Percentiles rank a stretch among this genome's conserved stretches.
Conservation (phyloP, 2,113 vertebrate genomes). For the Eudyptes chrysolophus region DNA sequence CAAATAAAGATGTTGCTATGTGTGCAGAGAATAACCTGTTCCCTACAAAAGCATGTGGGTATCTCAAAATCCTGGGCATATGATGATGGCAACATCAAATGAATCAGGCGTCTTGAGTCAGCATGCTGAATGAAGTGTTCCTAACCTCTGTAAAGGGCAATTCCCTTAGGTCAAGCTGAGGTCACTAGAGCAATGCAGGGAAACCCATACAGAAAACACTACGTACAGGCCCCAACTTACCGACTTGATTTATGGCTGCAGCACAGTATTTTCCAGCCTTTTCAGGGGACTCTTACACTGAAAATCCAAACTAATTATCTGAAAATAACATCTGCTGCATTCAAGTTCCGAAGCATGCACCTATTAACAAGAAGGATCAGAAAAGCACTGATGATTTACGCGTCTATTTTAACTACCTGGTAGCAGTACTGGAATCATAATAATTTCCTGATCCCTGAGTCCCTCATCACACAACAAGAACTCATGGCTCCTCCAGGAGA, state of each 20-base stretch:
- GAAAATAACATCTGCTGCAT: conserved; percentile 38
- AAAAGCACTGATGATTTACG: conserved; percentile 21
- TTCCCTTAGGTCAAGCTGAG: conserved; percentile 46
- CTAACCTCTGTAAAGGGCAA: conserved; percentile 50
- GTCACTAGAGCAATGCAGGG: conserved; percentile 61
- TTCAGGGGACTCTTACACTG: background rate
- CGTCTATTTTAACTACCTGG: background rate
- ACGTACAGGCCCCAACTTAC: background rate
- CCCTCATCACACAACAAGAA: background rate
- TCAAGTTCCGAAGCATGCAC: conserved; percentile 11
- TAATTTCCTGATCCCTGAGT: background rate
- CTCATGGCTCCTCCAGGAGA: background rate
- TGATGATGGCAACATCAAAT: conserved; percentile 11
- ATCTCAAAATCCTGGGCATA: conserved; percentile 1
- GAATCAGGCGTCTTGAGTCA: conserved; percentile 51
- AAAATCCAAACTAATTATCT: background rate
- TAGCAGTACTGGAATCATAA: background rate
- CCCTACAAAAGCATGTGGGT: conserved; percentile 19
- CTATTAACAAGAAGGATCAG: conserved; percentile 2
- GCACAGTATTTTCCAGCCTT: background rate
- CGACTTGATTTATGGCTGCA: background rate
- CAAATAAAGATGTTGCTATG: background rate
- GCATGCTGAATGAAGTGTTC: conserved; percentile 17
- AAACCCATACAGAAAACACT: background rate
- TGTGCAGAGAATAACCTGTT: background rate